phyloP scores from a whole-genome alignment of 2,888 invertebrate genomes.

The Heteromyza rotundicornis region DNA sequence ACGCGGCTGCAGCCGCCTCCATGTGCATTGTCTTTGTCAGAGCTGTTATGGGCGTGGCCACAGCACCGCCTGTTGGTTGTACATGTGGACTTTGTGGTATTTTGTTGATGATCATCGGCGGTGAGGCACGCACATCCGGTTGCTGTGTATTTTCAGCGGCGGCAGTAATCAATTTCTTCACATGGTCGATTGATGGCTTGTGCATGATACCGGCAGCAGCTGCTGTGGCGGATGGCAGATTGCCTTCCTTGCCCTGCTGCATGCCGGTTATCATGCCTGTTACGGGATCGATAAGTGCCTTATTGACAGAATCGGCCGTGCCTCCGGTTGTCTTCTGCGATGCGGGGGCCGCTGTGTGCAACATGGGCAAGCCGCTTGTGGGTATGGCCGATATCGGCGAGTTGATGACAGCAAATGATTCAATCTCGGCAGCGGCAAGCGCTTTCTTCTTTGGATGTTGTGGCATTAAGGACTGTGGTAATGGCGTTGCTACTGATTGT shows the following conservation, averaged over 20 bases:
- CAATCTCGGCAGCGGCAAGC: constrained; percentile 56
- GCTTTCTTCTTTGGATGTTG: constrained; percentile 58
- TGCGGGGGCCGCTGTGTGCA: constrained; percentile 50
- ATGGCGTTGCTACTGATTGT: background rate
- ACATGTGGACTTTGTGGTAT: constrained; percentile 24
- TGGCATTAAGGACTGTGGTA: constrained; percentile 34
- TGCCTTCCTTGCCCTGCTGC: constrained; percentile 70
- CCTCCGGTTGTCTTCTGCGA: constrained; percentile 49
- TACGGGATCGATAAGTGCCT: constrained; percentile 74
- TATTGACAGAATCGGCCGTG: constrained; percentile 67
- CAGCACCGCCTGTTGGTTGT: constrained; percentile 16
- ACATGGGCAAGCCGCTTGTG: constrained; percentile 40
- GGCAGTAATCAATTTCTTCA: constrained; percentile 34
- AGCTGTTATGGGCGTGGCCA: constrained; percentile 41
- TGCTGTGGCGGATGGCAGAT: constrained; percentile 51
- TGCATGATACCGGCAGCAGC: constrained; percentile 39
- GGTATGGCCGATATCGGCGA: constrained; percentile 42
- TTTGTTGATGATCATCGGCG: constrained; percentile 35
- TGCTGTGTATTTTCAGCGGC: constrained; percentile 15
- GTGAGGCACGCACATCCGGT: constrained; percentile 20
- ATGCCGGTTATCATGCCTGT: constrained; percentile 74
- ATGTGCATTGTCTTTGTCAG: constrained; percentile 44
- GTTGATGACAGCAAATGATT: constrained; percentile 47
- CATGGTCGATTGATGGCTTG: constrained; percentile 29
- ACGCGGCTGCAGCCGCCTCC: constrained; percentile 38